Conservation (phyloP, 2,113 vertebrate genomes). For the Cinclus mexicanus region DNA sequence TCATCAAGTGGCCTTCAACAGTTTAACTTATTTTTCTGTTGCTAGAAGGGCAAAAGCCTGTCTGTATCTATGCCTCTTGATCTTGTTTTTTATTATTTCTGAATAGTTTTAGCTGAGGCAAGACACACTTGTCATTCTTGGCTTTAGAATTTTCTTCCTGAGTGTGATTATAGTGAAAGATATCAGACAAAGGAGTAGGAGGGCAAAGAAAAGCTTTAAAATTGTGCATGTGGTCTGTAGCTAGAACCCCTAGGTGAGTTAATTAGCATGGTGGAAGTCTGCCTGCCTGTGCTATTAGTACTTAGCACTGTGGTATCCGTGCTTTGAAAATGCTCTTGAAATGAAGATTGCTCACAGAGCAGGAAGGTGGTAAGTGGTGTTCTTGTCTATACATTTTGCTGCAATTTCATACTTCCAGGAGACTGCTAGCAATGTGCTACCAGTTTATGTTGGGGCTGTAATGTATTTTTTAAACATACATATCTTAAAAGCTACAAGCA, state of each 20-base stretch:
- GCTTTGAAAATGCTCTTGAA: neutral
- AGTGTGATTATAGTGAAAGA: neutral
- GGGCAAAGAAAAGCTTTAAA: neutral
- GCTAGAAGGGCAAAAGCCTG: neutral
- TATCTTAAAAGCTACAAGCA: neutral
- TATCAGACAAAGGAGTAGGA: constrained; percentile 3
- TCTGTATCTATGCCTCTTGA: neutral
- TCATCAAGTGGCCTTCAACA: neutral
- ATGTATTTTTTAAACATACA: neutral
- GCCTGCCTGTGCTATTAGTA: neutral
- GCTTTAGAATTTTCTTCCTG: neutral
- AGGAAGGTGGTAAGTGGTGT: neutral
- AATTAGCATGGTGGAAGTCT: neutral
- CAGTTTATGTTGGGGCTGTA: neutral
- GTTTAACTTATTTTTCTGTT: constrained; percentile 4
- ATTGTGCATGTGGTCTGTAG: neutral
- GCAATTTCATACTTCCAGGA: neutral
- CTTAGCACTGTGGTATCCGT: neutral
- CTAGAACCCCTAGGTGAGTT: neutral
- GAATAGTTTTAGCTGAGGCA: neutral
- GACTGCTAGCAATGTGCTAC: neutral
- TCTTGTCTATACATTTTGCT: neutral
- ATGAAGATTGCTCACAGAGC: neutral
- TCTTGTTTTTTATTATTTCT: neutral
- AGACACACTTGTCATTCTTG: neutral